Evolutionary conservation across 2,888 invertebrate species (phyloP), one percentile per base, ranked within the genome.

Genomic region (Lysandra coridon): DNA sequence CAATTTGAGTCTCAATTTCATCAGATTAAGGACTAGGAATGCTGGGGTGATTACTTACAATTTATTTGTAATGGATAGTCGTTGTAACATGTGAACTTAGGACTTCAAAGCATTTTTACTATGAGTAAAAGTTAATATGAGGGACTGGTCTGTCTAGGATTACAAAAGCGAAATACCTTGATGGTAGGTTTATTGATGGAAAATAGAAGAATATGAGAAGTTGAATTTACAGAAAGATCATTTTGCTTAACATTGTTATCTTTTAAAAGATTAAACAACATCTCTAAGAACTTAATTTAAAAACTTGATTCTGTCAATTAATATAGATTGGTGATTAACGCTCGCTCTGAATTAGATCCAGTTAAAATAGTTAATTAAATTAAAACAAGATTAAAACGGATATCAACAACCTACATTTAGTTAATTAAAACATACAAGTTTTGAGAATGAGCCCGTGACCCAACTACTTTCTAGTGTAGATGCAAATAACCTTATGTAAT

Each of bases 381-480:
- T 23, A 23, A 23, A 64, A 64, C 30, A 62, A 30, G 23, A 64
- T 64, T 30, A 64, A 64, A 23, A 23, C 5, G 30, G 12, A 64
- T 64, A 12, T 57, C 1, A 57, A 57, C 4, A 64, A 64, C 64
- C 23, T 64, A 64, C 23, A 30, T 64, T 64, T 3, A 5, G 30
- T 10, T 30, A 23, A 64, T 10, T 23, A 64, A 53, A 30, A 64
- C 62, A n/a, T 64, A 12, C 23, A 64, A 30, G 30, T 64, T 64
- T 64, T 64, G 30, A 64, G 30, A 23, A 64, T 30, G 12, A 64
- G 64, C 64, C 64, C 62, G 23, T 64, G 62, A 64, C 62, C 64
- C 3, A 64, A 0, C n/a, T 30, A 30, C 64, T 64, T 64, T 64
- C 64, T 64, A 64, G 12, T 4, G 23, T 64, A 12, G 30, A 64